Conservation (phyloP, 2,797 vertebrate species). For the Pristis pectinata region DNA sequence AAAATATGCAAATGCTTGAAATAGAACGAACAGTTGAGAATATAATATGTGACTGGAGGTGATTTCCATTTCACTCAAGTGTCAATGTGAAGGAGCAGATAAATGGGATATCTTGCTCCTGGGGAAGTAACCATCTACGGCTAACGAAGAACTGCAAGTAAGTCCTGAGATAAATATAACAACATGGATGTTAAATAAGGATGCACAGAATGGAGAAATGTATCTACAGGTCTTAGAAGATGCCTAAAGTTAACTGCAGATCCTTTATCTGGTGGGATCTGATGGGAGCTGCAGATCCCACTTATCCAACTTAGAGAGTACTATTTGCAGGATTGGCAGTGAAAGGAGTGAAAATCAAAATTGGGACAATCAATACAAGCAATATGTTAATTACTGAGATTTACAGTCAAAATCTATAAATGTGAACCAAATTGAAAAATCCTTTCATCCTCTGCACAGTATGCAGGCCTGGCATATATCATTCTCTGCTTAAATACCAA, state of each 20-base stretch:
- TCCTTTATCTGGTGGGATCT: no score
- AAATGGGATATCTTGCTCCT: not conserved
- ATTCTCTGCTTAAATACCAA: not conserved
- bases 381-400: not conserved
- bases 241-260: not conserved
- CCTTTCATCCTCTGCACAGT: not conserved
- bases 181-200: not conserved
- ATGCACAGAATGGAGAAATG: not conserved
- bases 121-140: not conserved
- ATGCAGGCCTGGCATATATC: not conserved
- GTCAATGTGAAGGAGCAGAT: not conserved
- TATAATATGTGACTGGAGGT: not conserved
- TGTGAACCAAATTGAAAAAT: not conserved
- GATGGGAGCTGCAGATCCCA: no score
- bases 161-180: not conserved
- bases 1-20: not conserved
- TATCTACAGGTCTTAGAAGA: not conserved
- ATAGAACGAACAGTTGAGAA: not conserved
- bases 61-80: not conserved
- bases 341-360: not conserved
- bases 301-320: not conserved
- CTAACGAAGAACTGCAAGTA: not conserved
- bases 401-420: not conserved
- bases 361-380: not conserved
- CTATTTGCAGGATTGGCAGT: not conserved